Conservation (phyloP, 2,888 invertebrate species). For the Leistus spinibarbis region DNA sequence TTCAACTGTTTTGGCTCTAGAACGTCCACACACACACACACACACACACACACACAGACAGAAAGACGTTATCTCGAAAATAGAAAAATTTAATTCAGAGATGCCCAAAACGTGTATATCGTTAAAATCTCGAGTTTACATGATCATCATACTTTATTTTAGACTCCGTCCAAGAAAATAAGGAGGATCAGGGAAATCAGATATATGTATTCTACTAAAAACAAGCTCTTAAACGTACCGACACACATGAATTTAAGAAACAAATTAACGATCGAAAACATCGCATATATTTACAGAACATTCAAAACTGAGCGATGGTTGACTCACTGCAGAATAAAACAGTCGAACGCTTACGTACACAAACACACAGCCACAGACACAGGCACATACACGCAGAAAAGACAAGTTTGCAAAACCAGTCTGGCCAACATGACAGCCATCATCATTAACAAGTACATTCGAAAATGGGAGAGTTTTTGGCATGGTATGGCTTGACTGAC, state of each 20-base stretch:
- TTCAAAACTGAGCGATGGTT: not conserved
- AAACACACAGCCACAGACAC: too few species aligned
- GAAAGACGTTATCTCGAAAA: too few species aligned
- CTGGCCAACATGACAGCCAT: constrained; percentile 11
- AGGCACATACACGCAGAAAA: not conserved
- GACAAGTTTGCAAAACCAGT: constrained; percentile 5
- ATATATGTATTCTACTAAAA: not conserved
- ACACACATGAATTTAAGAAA: not conserved
- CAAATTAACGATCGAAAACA: not conserved
- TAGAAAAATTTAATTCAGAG: too few species aligned
- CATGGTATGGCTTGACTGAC: constrained; percentile 9
- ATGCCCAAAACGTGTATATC: too few species aligned
- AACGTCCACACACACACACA: too few species aligned
- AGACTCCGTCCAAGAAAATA: too few species aligned
- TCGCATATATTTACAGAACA: not conserved
- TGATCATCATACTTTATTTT: too few species aligned
- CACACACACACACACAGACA: too few species aligned
- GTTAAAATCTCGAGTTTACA: too few species aligned
- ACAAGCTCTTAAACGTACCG: not conserved
- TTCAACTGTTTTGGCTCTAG: too few species aligned
- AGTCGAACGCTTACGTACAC: too few species aligned
- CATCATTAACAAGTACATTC: constrained; percentile 5
- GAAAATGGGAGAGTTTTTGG: constrained; percentile 5
- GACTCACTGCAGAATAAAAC: not conserved
- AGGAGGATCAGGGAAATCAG: too few species aligned